These are phyloP conservation scores for Patella vulgata DNA, from an alignment of 1,140 invertebrate genomes.

Conservation along the genomic window DNA sequence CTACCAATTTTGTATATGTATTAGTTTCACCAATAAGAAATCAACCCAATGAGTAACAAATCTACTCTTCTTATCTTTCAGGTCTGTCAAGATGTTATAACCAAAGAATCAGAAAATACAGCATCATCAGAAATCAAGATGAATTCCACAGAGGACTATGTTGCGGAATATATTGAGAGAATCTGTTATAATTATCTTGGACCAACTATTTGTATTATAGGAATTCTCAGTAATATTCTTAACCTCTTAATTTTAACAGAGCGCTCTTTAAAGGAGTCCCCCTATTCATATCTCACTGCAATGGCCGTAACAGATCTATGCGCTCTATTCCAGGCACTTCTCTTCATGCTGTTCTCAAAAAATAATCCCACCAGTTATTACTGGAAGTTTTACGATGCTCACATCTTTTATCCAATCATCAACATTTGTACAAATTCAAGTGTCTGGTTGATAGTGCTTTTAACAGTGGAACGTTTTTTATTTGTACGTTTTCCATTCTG, in stretches of 20 bases:
- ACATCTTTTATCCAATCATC: slow-evolving; percentile 50
- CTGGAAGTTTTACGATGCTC: slow-evolving; percentile 48
- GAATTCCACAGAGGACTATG: too few relatives aligned
- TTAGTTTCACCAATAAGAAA: too few relatives aligned
- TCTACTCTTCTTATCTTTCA: too few relatives aligned
- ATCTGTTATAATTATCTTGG: slow-evolving; percentile 42
- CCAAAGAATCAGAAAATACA: too few relatives aligned
- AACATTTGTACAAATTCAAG: slow-evolving; percentile 57
- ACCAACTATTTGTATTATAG: slow-evolving; percentile 55
- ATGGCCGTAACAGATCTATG: slow-evolving; percentile 52
- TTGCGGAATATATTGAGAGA: too few relatives aligned
- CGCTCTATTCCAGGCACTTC: slow-evolving; percentile 47
- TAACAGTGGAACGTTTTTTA: slow-evolving; percentile 59
- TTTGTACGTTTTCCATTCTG: slow-evolving; percentile 55
- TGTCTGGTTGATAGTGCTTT: slow-evolving; percentile 52
- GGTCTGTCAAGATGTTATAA: too few relatives aligned
- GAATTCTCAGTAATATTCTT: slow-evolving; percentile 58
- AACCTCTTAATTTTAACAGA: slow-evolving; percentile 58
- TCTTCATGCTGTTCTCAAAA: slow-evolving; percentile 41
- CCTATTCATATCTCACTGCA: slow-evolving; percentile 59
- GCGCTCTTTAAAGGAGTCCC: slow-evolving; percentile 54
- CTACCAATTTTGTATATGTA: too few relatives aligned
- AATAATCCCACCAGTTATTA: slow-evolving; percentile 34
- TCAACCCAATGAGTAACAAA: too few relatives aligned
- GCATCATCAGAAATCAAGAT: too few relatives aligned